A percentile compares a stretch with the other conserved stretches of the same genome.
Conservation (phyloP, 1,140 invertebrate species). For the Latrodectus geometricus region DNA sequence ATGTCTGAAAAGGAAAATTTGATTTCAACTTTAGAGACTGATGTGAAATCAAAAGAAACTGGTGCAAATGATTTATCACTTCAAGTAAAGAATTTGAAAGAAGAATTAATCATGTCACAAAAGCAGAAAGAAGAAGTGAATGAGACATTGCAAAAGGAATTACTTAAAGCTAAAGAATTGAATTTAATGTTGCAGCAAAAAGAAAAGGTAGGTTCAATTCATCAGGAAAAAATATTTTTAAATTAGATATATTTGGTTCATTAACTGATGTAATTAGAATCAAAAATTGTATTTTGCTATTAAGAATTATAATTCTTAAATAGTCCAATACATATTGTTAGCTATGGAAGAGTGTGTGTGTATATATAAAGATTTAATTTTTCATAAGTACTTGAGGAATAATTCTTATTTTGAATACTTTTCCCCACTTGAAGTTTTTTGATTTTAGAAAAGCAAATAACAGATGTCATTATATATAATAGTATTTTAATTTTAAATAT, state of each 20-base stretch:
- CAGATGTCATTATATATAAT: too few relatives aligned
- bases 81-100: background rate
- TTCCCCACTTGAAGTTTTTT: too few relatives aligned
- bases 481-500: too few relatives aligned
- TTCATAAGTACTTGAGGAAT: too few relatives aligned
- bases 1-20: slow-evolving; percentile 1
- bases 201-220: background rate
- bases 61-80: slow-evolving; percentile 1
- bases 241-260: background rate
- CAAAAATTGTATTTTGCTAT: too few relatives aligned
- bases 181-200: background rate
- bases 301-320: too few relatives aligned
- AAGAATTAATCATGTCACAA: background rate
- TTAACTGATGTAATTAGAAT: background rate
- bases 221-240: background rate
- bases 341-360: too few relatives aligned
- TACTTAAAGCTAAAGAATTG: background rate
- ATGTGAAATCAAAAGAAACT: slow-evolving; percentile 25
- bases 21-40: background rate
- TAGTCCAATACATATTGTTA: too few relatives aligned
- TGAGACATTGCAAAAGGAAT: background rate
- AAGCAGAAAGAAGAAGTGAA: background rate
- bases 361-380: too few relatives aligned
- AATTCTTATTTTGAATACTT: too few relatives aligned
- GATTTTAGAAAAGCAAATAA: too few relatives aligned